Conservation (phyloP, 2,888 invertebrate genomes). For the Cheilosia vulpina region DNA sequence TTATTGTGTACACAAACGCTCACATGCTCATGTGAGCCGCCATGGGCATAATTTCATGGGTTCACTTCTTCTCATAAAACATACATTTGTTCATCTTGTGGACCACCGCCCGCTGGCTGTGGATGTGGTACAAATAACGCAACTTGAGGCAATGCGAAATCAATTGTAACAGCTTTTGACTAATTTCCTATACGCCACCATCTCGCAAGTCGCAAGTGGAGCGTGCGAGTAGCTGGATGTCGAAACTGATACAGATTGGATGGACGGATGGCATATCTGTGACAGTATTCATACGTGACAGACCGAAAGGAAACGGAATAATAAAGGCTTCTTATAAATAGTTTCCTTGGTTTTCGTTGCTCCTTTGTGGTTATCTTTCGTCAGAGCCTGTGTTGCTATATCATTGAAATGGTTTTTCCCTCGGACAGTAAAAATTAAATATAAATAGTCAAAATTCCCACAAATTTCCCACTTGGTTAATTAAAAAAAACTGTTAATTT, state of each 20-base stretch:
- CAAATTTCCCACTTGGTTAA: too few species aligned
- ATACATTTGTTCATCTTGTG: slow-evolving; percentile 21
- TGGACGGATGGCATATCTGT: background rate
- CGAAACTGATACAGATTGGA: slow-evolving; percentile 49
- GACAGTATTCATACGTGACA: slow-evolving; percentile 31
- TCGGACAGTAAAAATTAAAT: too few species aligned
- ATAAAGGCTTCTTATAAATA: slow-evolving; percentile 22
- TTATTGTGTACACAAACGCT: slow-evolving; percentile 5
- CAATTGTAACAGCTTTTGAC: slow-evolving; percentile 67
- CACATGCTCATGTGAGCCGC: background rate
- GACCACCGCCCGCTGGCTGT: slow-evolving; percentile 37
- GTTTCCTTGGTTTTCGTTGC: background rate
- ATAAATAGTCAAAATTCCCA: too few species aligned
- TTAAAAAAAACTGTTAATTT: too few species aligned
- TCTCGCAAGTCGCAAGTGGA: slow-evolving; percentile 19
- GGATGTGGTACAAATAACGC: slow-evolving; percentile 35
- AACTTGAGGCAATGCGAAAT: slow-evolving; percentile 52
- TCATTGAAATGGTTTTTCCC: too few species aligned
- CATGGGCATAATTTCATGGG: background rate
- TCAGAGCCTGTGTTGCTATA: too few species aligned
- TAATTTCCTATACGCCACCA: slow-evolving; percentile 55
- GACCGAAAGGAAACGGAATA: slow-evolving; percentile 10
- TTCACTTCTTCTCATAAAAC: background rate
- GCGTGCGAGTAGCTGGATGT: slow-evolving; percentile 59
- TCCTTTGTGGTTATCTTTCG: slow-evolving; percentile 21